Base-by-base conservation (phyloP, 2,888 invertebrate genomes). In the Ariolimax columbianus region DNA sequence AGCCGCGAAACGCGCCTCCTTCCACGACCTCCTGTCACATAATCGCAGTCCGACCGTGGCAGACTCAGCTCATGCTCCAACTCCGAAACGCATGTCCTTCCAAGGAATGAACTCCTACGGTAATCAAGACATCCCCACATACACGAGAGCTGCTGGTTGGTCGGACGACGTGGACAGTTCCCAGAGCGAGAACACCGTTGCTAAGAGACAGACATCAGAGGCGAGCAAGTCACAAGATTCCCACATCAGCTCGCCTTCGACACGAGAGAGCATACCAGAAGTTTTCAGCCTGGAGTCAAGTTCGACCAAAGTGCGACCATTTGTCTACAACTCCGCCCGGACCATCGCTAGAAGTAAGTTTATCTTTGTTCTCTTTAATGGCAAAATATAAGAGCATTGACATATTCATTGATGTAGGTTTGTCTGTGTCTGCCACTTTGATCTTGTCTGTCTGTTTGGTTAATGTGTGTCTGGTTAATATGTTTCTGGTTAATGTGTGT, bases 291-390 rank as follows among this genome's bases (percentile, higher is more conserved):
- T 30, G 33, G 77, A 59, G 7, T 30, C 70, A 30, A 38, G 63
- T 11, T 38, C 77, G 30, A 59, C 40, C 30, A 78, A 38, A 68
- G 84, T 79, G 40, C 78, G 84, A 43, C 84, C 84, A 30, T 84
- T 84, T 59, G 63, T 84, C 17, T 84, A 79, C 79, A 84, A 84
- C 63, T 84, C 84, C 17, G 72, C 79, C 1, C 59, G 84, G 19
- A 84, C 84, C 3, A 84, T 55, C 36, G 84, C 84, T 2, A 70
- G 84, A 84, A 72, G 84, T 84, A 68, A 84, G 84, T 84, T 17
- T 36, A 55, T 63, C n/a, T 23, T 55, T 55, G n/a, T n/a, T n/a
- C n/a, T n/a, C n/a, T n/a, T n/a, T n/a, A n/a, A n/a, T n/a, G n/a
- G n/a, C n/a, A n/a, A n/a, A n/a, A n/a, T n/a, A n/a, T n/a, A n/a